Evolutionary conservation across 2,888 invertebrate genomes (phyloP), one percentile per base, ranked within the genome.

Genomic region (Poecilobothrus nobilitatus): DNA sequence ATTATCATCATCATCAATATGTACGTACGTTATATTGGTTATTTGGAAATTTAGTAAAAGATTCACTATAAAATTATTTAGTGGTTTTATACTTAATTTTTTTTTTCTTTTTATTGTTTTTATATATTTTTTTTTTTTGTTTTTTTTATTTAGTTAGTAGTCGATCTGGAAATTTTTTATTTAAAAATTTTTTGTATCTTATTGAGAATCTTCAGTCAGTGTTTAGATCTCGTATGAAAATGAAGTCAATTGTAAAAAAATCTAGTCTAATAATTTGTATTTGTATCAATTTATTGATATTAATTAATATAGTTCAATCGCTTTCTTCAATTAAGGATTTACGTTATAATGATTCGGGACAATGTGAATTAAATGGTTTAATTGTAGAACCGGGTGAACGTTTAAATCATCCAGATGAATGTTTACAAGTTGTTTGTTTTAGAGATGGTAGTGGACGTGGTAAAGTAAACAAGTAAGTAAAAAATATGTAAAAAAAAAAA

Each of bases 171-270:
- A 41, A 41, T 53, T 53, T 53, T 53, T 53, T 53, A 53, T 53
- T 53, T 53, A 53, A 53, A 53, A 53, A 53, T 18, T 3, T 53
- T 53, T 53, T 53, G 53, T 53, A 18, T 53, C 53, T 53, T 53
- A n/a, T 6, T 53, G 53, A 53, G 53, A 53, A 53, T 53, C 53
- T 53, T 53, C 53, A 53, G 53, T 53, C 53, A 53, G 53, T 53
- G 53, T 53, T 53, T 53, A 53, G 53, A 53, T 53, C 53, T 53
- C 53, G 53, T 53, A 53, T 53, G 53, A 53, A 53, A 53, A 53
- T 53, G 53, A 53, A 53, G 53, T 53, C 53, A 53, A 53, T 53
- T 12, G 7, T 41, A 15, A 41, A 41, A 41, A 53, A 18, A 53
- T 53, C 53, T 53, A 53, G 53, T 53, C 53, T 53, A 53, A 10